Evolutionary conservation across 2,113 vertebrate species (phyloP), one percentile per base, ranked within the genome.

Genomic region (Propithecus coquereli): DNA sequence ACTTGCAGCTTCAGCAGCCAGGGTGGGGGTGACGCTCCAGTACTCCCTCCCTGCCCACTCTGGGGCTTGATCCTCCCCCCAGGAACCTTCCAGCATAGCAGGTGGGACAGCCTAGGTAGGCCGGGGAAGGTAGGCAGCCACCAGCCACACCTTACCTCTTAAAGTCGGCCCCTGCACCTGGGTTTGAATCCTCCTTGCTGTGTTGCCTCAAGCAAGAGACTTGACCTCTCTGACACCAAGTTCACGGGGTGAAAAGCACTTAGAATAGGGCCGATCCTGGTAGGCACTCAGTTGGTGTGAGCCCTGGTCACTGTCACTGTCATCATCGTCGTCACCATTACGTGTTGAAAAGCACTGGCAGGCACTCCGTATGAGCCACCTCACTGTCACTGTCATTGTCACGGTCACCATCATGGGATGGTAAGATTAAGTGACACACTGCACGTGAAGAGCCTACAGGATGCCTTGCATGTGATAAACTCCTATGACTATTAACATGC

Each of bases 1-100:
- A 95, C 98, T 96, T 97, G 97, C 96, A 34, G 77, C 94, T 97
- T 96, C 30, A 77, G 87, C 47, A 30, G 68, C 2, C 0, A 0
- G 86, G 65, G 95, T 22, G 8, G 85, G n/a, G 57, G 90, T 11
- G n/a, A 59, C 3, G 5, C 90, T 47, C 30, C 65, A 5, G 40
- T 0, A 0, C 37, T 18, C 40, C 23, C 59, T 80, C 16, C 82
- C 54, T 30, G 27, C 94, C 43, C 82, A 3, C 1, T 16, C 92
- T 90, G 43, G 4, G 0, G 47, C 50, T 11, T 2, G 52, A 18
- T 22, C 61, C 79, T 70, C 43, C 40, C 65, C 65, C 45, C 16
- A 3, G 57, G 73, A 88, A 65, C 23, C 47, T 45, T 54, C n/a
- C 37, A 7, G 32, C 27, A 37, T 18, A 2, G 27, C 61, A 32